Conservation (phyloP, 2,888 invertebrate species). For the Marronus borbonicus region DNA sequence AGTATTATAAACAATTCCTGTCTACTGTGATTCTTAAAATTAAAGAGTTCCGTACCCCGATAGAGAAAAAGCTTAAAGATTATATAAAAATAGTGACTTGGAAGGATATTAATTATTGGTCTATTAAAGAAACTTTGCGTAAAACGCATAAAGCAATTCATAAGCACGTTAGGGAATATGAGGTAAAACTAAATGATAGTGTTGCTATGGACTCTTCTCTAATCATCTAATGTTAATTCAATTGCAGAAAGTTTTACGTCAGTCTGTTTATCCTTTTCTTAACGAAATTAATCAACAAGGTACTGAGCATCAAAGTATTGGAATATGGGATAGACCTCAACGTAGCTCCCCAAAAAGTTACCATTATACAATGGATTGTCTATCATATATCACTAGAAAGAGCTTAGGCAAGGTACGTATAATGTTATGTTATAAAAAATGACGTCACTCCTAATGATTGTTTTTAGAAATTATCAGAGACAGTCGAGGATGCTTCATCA, state of each 20-base stretch:
- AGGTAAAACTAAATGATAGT: conserved; percentile 71
- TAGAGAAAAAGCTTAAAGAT: conserved; percentile 93
- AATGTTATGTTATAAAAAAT: background rate
- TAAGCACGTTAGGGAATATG: conserved; percentile 90
- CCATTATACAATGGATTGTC: conserved; percentile 70
- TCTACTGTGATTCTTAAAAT: conserved; percentile 78
- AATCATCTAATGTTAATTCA: background rate
- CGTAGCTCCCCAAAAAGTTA: conserved; percentile 70
- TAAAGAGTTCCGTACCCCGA: conserved; percentile 81
- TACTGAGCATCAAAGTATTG: conserved; percentile 69
- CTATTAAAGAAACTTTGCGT: conserved; percentile 90
- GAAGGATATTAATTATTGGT: conserved; percentile 96
- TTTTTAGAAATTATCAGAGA: conserved; percentile 55
- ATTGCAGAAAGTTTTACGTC: conserved; percentile 73
- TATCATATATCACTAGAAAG: conserved; percentile 62
- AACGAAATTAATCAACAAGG: conserved; percentile 65
- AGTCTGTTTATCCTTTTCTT: conserved; percentile 71
- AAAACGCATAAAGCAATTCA: conserved; percentile 91
- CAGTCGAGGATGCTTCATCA: conserved; percentile 24
- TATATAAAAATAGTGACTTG: conserved; percentile 96
- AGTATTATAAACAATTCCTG: conserved; percentile 88
- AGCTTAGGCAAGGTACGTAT: background rate
- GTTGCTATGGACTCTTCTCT: too few relatives aligned
- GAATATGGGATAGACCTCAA: conserved; percentile 77
- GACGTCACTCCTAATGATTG: background rate